Conservation (phyloP, 2,113 vertebrate genomes). For the Alosa alosa region DNA sequence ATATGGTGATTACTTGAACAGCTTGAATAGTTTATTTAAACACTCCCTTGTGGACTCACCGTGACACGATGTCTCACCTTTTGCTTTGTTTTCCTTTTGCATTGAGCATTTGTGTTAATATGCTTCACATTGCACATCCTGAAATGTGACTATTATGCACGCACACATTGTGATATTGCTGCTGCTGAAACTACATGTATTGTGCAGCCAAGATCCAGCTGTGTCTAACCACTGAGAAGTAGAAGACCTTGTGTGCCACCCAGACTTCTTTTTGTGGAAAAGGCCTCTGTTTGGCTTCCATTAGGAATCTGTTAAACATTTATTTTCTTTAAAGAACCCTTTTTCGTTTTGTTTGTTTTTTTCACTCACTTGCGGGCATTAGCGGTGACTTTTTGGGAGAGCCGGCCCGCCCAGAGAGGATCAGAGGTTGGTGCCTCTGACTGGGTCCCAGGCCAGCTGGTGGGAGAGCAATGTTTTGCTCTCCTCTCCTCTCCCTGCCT, state of each 20-base stretch:
- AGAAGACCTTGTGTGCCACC: not conserved
- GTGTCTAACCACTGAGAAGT: not conserved
- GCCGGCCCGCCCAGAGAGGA: not conserved
- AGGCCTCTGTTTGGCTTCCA: not conserved
- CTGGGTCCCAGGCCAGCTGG: not conserved
- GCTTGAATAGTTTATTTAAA: too few species aligned
- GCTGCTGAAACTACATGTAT: too few species aligned
- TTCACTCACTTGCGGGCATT: not conserved
- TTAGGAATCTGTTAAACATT: not conserved
- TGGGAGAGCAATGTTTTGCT: slow-evolving; percentile 8
- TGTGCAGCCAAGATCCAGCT: too few species aligned
- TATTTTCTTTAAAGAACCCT: not conserved
- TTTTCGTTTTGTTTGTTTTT: not conserved
- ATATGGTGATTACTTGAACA: too few species aligned
- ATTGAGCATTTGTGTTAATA: too few species aligned
- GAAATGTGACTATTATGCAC: too few species aligned
- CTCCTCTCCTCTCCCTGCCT: not conserved
- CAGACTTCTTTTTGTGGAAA: not conserved
- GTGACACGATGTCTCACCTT: too few species aligned
- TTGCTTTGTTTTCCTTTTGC: too few species aligned
- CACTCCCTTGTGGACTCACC: too few species aligned
- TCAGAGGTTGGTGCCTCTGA: slow-evolving; percentile 6
- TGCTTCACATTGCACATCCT: too few species aligned
- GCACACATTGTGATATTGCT: too few species aligned
- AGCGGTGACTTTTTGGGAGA: not conserved